phyloP scores from a whole-genome alignment of 2,888 invertebrate species.

The Invenusta paracnida region DNA sequence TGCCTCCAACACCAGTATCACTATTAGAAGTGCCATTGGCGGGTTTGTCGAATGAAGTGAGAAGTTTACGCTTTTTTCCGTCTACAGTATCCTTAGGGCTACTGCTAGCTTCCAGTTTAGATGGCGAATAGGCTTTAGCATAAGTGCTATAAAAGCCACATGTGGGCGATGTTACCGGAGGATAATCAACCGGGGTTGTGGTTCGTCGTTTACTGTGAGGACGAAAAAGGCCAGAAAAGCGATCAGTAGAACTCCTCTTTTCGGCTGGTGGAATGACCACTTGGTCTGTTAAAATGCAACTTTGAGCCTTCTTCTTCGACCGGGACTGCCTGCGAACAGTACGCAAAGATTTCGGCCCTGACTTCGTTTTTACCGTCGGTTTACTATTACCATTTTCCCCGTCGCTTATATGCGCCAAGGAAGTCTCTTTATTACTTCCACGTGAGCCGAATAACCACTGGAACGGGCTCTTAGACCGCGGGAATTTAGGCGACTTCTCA shows the following conservation, averaged over 20 bases:
- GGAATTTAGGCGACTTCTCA: background rate
- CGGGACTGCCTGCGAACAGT: background rate
- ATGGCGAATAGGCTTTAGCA: too few relatives aligned
- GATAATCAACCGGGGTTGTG: background rate
- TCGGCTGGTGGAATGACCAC: background rate
- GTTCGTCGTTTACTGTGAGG: background rate
- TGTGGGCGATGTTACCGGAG: background rate
- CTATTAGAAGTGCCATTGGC: too few relatives aligned
- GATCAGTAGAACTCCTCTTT: background rate
- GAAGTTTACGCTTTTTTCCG: background rate
- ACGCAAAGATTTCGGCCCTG: background rate
- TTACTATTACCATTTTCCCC: background rate
- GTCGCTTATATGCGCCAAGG: background rate
- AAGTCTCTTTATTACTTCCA: background rate
- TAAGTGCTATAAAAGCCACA: constrained; percentile 1
- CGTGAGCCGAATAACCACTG: background rate
- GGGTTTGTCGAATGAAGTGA: background rate
- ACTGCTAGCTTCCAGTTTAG: background rate
- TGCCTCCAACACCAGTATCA: background rate
- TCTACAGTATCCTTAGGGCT: background rate
- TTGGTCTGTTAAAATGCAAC: background rate
- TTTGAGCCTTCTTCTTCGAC: background rate
- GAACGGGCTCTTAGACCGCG: constrained; percentile 20
- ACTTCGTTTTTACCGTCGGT: background rate
- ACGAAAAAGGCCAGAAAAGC: background rate